A percentile compares a stretch with the other conserved stretches of the same genome.
These are phyloP conservation scores for Malthinus flaveolus DNA, from an alignment of 2,888 invertebrate species.

Conservation along the genomic window DNA sequence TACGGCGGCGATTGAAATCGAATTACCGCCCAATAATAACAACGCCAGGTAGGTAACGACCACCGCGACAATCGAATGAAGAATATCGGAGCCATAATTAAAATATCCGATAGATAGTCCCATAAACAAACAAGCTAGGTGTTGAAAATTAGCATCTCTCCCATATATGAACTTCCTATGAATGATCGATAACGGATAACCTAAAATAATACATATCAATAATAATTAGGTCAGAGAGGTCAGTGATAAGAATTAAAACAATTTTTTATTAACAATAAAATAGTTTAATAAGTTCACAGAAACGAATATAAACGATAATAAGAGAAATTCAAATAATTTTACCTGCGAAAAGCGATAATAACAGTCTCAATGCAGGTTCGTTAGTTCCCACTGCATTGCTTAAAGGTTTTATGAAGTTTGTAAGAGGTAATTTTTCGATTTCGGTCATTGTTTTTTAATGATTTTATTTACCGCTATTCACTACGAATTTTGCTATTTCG, in stretches of 20 bases:
- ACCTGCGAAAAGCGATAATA: slow-evolving; percentile 52
- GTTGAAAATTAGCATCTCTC: slow-evolving; percentile 62
- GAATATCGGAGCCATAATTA: slow-evolving; percentile 79
- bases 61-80: slow-evolving; percentile 77
- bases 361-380: slow-evolving; percentile 48
- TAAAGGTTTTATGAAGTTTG: not conserved
- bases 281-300: too few species aligned
- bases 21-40: slow-evolving; percentile 65
- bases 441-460: too few species aligned
- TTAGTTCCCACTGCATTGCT: slow-evolving; percentile 40
- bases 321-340: slow-evolving; percentile 24
- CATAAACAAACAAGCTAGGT: slow-evolving; percentile 71
- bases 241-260: too few species aligned
- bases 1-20: slow-evolving; percentile 66
- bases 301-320: not conserved
- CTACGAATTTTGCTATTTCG: too few species aligned
- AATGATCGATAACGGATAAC: slow-evolving; percentile 72
- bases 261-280: too few species aligned
- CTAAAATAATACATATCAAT: slow-evolving; percentile 51
- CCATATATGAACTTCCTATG: slow-evolving; percentile 65
- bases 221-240: too few species aligned
- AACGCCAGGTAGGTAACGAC: slow-evolving; percentile 72
- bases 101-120: slow-evolving; percentile 79
- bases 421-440: too few species aligned
- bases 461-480: too few species aligned